Evolutionary conservation across 1,140 invertebrate species (phyloP).

Genomic region (Dolichoris vasculosae): DNA sequence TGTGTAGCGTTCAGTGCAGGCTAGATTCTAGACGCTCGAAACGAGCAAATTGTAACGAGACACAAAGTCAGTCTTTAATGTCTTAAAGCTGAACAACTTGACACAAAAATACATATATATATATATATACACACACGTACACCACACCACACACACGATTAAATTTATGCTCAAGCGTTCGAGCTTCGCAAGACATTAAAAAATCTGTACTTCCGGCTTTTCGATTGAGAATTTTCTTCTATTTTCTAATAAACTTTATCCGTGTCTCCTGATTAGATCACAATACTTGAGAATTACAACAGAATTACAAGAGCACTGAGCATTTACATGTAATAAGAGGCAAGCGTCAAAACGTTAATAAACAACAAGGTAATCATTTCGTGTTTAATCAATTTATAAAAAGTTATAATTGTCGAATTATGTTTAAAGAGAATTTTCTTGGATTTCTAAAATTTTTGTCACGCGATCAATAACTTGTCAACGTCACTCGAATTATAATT

Average conservation of each 20-base stretch:
- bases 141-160: constrained; percentile 32
- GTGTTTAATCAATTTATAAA: constrained; percentile 44
- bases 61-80: constrained; percentile 48
- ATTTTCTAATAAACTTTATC: constrained; percentile 31
- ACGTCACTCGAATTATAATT: constrained; percentile 32
- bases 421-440: constrained; percentile 19
- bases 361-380: constrained; percentile 46
- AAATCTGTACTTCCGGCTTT: constrained; percentile 19
- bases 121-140: constrained; percentile 33
- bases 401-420: constrained; percentile 38
- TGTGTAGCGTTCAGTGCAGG: constrained; percentile 42
- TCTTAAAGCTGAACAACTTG: constrained; percentile 42
- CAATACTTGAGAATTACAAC: constrained; percentile 26
- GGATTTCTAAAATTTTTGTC: constrained; percentile 35
- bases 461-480: constrained; percentile 37
- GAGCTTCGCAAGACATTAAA: constrained; percentile 47
- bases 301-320: constrained; percentile 39
- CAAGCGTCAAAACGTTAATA: constrained; percentile 46
- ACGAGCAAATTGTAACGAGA: constrained; percentile 33
- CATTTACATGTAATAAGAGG: constrained; percentile 48
- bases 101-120: constrained; percentile 29
- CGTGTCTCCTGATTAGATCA: constrained; percentile 44
- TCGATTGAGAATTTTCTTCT: constrained; percentile 13
- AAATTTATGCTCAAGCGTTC: constrained; percentile 36
- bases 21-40: constrained; percentile 42